A percentile compares a stretch with the other conserved stretches of the same genome.
phyloP scores from a whole-genome alignment of 2,113 vertebrate genomes.

The Rhinopomastus cyanomelas region DNA sequence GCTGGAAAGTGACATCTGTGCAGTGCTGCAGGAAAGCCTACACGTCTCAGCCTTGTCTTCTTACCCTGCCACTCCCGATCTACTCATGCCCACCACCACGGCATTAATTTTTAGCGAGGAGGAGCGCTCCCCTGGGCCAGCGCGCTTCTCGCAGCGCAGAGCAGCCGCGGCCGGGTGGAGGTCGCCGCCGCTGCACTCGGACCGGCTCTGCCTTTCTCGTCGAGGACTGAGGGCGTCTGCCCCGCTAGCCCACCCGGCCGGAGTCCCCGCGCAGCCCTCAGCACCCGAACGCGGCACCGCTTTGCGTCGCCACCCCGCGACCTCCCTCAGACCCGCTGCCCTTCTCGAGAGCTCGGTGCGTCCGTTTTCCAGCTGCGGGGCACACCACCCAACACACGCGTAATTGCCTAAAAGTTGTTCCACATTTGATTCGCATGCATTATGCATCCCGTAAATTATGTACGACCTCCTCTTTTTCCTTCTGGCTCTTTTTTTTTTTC shows the following conservation, averaged over 20 bases:
- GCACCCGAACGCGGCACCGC: fast-evolving
- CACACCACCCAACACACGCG: constrained; percentile 78
- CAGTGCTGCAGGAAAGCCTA: constrained; percentile 45
- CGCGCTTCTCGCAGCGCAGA: fast-evolving
- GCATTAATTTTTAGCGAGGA: constrained; percentile 40
- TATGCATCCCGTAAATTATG: constrained; percentile 78
- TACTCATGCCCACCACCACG: constrained; percentile 15
- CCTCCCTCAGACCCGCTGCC: background rate
- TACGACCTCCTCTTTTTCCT: constrained; percentile 37
- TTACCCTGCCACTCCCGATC: constrained; percentile 60
- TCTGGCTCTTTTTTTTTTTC: constrained; percentile 28
- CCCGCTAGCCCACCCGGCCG: fast-evolving
- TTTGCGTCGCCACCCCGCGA: background rate
- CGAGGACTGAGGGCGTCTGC: background rate
- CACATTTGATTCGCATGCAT: constrained; percentile 76
- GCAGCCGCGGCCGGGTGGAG: background rate
- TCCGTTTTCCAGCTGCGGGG: constrained; percentile 76
- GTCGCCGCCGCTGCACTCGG: fast-evolving
- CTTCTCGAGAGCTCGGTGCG: constrained; percentile 66
- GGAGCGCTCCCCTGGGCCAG: constrained; percentile 30
- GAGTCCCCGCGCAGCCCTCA: background rate
- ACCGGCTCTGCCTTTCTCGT: background rate
- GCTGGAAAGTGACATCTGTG: constrained; percentile 55
- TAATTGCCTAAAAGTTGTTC: constrained; percentile 80
- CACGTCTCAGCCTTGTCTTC: constrained; percentile 4